Conservation (phyloP, 2,888 invertebrate genomes). For the Leucophora obtusa region DNA sequence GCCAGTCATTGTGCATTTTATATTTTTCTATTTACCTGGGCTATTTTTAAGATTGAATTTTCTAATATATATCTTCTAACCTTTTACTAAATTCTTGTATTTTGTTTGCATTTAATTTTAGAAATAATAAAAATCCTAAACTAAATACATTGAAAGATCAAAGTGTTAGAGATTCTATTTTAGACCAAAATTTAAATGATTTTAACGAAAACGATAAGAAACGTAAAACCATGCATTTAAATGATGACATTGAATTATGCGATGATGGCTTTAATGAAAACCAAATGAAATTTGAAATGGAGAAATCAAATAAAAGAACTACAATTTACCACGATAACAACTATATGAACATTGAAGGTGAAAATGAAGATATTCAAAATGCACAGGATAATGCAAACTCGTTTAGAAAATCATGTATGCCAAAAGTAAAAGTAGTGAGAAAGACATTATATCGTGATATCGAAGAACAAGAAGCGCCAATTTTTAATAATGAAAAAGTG, state of each 20-base stretch:
- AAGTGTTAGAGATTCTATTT: background rate
- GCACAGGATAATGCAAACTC: background rate
- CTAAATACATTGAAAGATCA: background rate
- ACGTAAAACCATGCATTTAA: conserved; percentile 20
- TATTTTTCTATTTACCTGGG: no score
- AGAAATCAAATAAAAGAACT: background rate
- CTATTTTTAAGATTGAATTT: no score
- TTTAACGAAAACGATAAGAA: background rate
- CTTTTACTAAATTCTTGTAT: no score
- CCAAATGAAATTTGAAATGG: no score
- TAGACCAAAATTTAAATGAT: background rate
- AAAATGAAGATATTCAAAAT: background rate
- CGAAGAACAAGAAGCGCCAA: background rate
- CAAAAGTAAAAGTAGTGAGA: background rate
- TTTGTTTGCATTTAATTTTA: no score
- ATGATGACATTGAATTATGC: conserved; percentile 26
- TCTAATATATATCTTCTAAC: no score
- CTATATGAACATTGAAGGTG: conserved; percentile 12
- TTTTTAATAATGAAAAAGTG: background rate
- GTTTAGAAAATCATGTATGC: background rate
- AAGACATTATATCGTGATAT: conserved; percentile 10
- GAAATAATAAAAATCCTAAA: background rate
- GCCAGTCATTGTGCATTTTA: no score
- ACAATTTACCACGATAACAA: background rate
- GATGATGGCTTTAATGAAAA: background rate